Conservation (phyloP, 2,113 vertebrate species). For the Oplegnathus fasciatus region DNA sequence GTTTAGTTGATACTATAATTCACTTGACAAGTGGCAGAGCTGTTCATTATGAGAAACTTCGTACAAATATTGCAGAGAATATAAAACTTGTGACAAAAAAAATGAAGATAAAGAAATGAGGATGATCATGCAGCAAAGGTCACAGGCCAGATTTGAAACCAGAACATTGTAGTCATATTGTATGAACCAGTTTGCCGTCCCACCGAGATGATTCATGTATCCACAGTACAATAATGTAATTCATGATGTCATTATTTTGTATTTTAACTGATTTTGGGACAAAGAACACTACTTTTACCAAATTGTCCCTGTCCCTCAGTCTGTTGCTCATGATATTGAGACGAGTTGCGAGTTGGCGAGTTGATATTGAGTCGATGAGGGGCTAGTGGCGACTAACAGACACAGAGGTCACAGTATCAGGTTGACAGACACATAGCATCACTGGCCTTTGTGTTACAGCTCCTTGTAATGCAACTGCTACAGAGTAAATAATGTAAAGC, state of each 20-base stretch:
- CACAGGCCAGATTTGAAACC: not conserved
- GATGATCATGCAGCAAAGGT: not conserved
- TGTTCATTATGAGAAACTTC: not conserved
- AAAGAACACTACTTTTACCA: not conserved
- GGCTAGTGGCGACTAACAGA: not conserved
- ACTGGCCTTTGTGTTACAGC: constrained; percentile 27
- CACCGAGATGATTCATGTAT: not conserved
- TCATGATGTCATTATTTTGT: not conserved
- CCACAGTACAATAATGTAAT: not conserved
- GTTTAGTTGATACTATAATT: not conserved
- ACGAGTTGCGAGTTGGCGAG: not conserved
- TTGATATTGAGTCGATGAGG: not conserved
- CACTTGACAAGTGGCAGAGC: not conserved
- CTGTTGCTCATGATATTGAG: constrained; percentile 11
- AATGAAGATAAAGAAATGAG: not conserved
- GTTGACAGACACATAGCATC: constrained; percentile 8
- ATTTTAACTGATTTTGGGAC: not conserved
- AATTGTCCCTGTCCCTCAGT: not conserved
- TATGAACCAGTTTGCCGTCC: not conserved
- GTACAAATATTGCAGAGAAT: not conserved
- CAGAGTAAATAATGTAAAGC: constrained; percentile 31
- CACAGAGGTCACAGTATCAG: constrained; percentile 31
- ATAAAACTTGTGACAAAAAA: not conserved
- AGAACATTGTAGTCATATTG: not conserved
- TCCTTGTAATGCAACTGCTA: constrained; percentile 10